Evolutionary conservation across 2,113 vertebrate genomes (phyloP).

Genomic region (Bubo bubo): DNA sequence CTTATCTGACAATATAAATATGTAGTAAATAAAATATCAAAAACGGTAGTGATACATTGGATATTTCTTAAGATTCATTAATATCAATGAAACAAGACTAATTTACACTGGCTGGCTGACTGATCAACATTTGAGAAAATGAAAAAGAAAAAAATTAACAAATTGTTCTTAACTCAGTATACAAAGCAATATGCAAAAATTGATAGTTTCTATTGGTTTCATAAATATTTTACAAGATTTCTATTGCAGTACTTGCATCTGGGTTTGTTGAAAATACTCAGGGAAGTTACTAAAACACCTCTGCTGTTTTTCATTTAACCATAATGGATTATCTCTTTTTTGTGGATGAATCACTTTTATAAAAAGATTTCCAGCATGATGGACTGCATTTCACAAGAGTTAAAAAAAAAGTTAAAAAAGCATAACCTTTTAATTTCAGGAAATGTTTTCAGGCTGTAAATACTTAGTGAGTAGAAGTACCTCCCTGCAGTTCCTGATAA

Average conservation of each 20-base stretch:
- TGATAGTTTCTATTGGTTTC: not conserved
- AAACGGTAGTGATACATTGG: not conserved
- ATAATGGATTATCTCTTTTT: not conserved
- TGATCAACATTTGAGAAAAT: not conserved
- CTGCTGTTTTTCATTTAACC: not conserved
- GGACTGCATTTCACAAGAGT: not conserved
- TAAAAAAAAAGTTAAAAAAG: not conserved
- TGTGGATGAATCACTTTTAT: not conserved
- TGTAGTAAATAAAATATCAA: not conserved
- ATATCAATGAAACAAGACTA: not conserved
- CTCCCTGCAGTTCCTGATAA: not conserved
- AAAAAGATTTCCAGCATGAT: not conserved
- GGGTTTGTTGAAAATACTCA: not conserved
- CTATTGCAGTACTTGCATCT: not conserved
- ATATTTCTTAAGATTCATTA: not conserved
- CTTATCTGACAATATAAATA: not conserved
- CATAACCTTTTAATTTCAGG: not conserved
- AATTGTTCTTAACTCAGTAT: not conserved
- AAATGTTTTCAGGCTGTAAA: not conserved
- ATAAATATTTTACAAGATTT: not conserved
- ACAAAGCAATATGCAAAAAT: not conserved
- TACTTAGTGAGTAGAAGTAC: not conserved
- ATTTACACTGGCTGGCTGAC: not conserved
- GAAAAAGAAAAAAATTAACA: rapidly evolving
- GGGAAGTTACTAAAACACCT: not conserved